Conservation (phyloP, 2,113 vertebrate genomes). For the Nerophis ophidion region DNA sequence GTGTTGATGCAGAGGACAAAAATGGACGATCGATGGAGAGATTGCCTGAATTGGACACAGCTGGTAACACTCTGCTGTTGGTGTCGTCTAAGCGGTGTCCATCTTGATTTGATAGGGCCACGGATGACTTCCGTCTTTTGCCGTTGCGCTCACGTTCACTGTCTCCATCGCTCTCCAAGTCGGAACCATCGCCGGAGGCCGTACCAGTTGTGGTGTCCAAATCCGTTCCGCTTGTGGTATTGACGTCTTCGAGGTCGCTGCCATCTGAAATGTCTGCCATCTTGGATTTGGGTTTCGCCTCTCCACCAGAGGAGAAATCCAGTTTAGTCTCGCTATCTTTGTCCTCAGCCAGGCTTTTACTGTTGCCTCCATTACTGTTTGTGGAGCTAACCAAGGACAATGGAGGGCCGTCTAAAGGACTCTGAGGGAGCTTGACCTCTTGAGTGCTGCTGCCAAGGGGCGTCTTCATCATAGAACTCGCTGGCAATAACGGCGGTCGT, state of each 20-base stretch:
- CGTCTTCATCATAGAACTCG: constrained; percentile 88
- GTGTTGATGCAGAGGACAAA: constrained; percentile 74
- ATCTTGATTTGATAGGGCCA: constrained; percentile 53
- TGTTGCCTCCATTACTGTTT: constrained; percentile 66
- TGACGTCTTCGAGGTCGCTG: constrained; percentile 96
- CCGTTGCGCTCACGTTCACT: constrained; percentile 75
- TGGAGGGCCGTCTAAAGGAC: constrained; percentile 79
- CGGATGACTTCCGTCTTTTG: constrained; percentile 69
- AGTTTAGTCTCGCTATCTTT: constrained; percentile 76
- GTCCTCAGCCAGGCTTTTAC: constrained; percentile 68
- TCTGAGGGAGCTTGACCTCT: constrained; percentile 83
- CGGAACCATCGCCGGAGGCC: constrained; percentile 83
- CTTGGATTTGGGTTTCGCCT: constrained; percentile 81
- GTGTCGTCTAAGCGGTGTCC: constrained; percentile 72
- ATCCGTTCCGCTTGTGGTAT: constrained; percentile 94
- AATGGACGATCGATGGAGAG: constrained; percentile 77
- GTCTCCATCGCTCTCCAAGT: constrained; percentile 89
- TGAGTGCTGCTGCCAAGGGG: constrained; percentile 78
- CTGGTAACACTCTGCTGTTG: constrained; percentile 65
- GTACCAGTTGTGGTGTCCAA: constrained; percentile 95
- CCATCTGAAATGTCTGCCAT: constrained; percentile 88
- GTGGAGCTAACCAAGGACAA: constrained; percentile 80
- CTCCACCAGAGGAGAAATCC: constrained; percentile 75
- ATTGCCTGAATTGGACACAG: constrained; percentile 71
- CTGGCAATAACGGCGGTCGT: constrained; percentile 87